A percentile compares a stretch with the other conserved stretches of the same genome.
Conservation (phyloP, 1,140 invertebrate species). For the Mercenaria mercenaria region DNA sequence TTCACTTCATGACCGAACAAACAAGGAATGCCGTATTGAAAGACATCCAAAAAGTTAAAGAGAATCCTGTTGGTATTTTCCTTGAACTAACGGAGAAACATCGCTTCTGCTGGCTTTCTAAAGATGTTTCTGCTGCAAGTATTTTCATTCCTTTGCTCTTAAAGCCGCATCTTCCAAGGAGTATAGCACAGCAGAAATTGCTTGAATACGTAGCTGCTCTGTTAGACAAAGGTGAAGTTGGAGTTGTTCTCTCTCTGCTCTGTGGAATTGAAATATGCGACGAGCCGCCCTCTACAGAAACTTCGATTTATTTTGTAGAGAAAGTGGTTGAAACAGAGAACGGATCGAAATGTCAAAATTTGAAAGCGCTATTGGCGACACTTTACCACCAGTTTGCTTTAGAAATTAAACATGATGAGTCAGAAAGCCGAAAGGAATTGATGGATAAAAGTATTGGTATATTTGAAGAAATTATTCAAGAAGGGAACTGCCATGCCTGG, state of each 20-base stretch:
- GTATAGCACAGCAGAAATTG: neutral
- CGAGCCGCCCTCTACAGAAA: neutral
- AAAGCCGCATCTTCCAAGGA: neutral
- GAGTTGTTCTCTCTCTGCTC: constrained; percentile 7
- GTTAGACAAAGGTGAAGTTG: constrained; percentile 28
- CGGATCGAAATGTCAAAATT: neutral
- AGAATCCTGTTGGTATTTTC: neutral
- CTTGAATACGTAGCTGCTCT: neutral
- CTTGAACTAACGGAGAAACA: neutral
- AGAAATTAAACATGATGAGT: neutral
- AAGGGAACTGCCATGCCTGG: neutral
- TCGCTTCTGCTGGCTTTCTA: constrained; percentile 23
- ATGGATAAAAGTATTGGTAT: neutral
- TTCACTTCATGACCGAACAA: neutral
- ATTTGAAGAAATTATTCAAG: neutral
- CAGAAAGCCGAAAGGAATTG: neutral
- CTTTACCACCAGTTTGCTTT: constrained; percentile 11
- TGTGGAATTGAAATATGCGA: neutral
- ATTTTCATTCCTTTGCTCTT: neutral
- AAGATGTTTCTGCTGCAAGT: neutral
- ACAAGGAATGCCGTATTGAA: neutral
- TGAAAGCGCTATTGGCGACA: constrained; percentile 8
- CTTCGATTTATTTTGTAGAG: neutral
- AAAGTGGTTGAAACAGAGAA: neutral
- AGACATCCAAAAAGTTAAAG: neutral